Percentiles rank a stretch among this genome's conserved stretches.
phyloP scores from a whole-genome alignment of 2,113 vertebrate species.

The Xenopus laevis region DNA sequence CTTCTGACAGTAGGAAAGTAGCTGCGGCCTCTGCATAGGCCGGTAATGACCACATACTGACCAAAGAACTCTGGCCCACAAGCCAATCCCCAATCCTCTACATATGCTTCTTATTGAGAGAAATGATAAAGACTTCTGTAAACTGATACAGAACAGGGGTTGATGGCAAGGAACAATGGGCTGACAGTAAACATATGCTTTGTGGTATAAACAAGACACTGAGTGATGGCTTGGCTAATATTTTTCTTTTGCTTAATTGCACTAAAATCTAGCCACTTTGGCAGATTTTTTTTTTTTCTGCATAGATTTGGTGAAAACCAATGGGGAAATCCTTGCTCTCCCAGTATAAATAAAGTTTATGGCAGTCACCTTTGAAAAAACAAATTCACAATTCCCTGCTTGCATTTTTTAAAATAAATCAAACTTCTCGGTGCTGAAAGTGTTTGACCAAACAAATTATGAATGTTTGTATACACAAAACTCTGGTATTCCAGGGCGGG shows the following conservation, averaged over 20 bases:
- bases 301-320: neutral
- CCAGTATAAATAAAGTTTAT: neutral
- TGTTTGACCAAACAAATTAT: rapidly evolving
- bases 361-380: neutral
- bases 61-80: neutral
- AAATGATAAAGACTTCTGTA: slow-evolving; percentile 4
- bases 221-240: neutral
- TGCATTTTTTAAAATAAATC: slow-evolving; percentile 12
- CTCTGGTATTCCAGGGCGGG: slow-evolving; percentile 4
- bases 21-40: neutral
- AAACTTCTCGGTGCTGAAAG: neutral
- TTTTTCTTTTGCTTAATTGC: neutral
- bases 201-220: neutral
- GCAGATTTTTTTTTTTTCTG: neutral
- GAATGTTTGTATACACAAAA: slow-evolving; percentile 15
- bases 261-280: neutral
- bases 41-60: neutral
- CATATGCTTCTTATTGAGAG: neutral
- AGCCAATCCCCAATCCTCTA: neutral
- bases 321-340: neutral
- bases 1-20: neutral
- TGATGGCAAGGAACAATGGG: neutral
- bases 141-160: slow-evolving; percentile 1
- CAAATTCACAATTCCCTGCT: slow-evolving; percentile 1
- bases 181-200: neutral